Evolutionary conservation across 2,113 vertebrate genomes (phyloP).

Genomic region (Cavia porcellus): DNA sequence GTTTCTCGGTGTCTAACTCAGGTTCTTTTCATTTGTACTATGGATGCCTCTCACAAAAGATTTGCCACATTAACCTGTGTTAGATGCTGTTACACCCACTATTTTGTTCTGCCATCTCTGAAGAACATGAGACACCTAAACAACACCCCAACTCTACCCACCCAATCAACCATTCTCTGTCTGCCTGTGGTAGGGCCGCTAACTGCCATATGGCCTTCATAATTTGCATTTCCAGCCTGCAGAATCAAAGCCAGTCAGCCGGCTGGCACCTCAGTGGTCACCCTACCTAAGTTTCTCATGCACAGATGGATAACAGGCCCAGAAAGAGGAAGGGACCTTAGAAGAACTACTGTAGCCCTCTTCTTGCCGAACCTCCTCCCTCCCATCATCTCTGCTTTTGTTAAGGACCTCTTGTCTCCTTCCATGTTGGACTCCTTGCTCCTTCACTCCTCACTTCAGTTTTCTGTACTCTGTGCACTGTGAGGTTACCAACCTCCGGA

Average conservation of each 20-base stretch:
- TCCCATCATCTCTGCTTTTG: not conserved
- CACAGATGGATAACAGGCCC: not conserved
- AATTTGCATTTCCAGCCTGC: not conserved
- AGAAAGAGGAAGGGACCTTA: not conserved
- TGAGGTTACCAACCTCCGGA: not conserved
- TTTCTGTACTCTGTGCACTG: not conserved
- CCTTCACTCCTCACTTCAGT: not conserved
- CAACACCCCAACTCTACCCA: not conserved
- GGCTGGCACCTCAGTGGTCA: not conserved
- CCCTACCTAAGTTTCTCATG: not conserved
- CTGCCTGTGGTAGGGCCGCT: not conserved
- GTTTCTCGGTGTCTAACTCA: not conserved
- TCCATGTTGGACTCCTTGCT: not conserved
- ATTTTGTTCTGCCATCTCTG: not conserved
- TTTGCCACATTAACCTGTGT: not conserved
- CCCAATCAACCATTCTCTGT: not conserved
- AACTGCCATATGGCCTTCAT: not conserved
- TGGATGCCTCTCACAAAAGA: not conserved
- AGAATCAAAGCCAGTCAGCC: not conserved
- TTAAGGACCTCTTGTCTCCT: not conserved
- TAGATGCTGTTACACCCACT: fast-evolving
- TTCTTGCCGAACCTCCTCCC: too few species aligned
- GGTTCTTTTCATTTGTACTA: not conserved
- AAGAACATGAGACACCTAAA: not conserved
- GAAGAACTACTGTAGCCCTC: not conserved